A percentile compares a stretch with the other conserved stretches of the same genome.
phyloP scores from a whole-genome alignment of 92 coral and sea anemone genomes.

The Zoanthus solanderi region DNA sequence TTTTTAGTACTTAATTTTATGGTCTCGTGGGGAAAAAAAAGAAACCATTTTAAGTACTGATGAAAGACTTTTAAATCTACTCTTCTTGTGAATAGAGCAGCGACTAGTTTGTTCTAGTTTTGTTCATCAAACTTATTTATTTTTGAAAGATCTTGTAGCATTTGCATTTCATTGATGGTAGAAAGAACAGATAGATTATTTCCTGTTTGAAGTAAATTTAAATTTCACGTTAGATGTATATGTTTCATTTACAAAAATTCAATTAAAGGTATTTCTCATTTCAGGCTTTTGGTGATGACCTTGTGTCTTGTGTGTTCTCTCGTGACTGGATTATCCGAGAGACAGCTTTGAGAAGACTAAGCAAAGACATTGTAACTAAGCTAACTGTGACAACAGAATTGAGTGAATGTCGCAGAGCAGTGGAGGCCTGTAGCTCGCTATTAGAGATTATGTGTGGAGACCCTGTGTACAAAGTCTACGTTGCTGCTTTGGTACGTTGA shows the following conservation, averaged over 20 bases:
- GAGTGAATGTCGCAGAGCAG: conserved; percentile 63
- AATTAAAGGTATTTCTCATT: neutral
- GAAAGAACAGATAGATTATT: too few species aligned
- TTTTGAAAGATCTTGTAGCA: too few species aligned
- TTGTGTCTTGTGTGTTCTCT: conserved; percentile 91
- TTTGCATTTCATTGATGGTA: too few species aligned
- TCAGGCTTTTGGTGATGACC: conserved; percentile 92
- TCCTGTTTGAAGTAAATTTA: too few species aligned
- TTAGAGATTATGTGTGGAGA: conserved; percentile 98
- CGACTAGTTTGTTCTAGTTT: too few species aligned
- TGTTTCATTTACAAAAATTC: neutral
- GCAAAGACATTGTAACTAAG: conserved; percentile 75
- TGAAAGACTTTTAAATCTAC: too few species aligned
- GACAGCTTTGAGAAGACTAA: conserved; percentile 87
- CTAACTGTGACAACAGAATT: conserved; percentile 29
- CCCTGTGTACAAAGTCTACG: conserved; percentile 95
- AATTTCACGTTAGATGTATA: too few species aligned
- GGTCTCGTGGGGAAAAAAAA: too few species aligned
- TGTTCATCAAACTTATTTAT: too few species aligned
- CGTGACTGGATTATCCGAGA: conserved; percentile 97
- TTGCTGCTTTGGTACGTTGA: conserved; percentile 85
- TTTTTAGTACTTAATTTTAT: too few species aligned
- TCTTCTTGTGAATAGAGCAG: too few species aligned
- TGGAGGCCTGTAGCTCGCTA: conserved; percentile 84
- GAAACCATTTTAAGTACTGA: too few species aligned